These are phyloP conservation scores for Globia sparganii DNA, from an alignment of 2,888 invertebrate species.

Conservation along the genomic window DNA sequence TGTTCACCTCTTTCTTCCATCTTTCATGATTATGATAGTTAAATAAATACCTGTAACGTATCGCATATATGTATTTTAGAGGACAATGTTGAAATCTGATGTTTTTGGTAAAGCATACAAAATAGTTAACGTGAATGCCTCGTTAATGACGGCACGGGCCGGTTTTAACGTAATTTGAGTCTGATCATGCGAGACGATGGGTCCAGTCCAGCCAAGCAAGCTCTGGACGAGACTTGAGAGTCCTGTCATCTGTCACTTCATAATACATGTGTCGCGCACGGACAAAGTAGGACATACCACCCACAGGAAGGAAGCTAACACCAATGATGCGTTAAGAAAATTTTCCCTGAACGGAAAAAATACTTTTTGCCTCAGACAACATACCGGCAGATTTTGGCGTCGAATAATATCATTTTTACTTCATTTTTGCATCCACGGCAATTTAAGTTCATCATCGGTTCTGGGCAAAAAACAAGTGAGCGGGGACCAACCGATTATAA, in stretches of 20 bases:
- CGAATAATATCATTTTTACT: conserved; percentile 68
- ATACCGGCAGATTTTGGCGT: conserved; percentile 47
- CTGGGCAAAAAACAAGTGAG: conserved; percentile 83
- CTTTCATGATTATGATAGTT: conserved; percentile 28
- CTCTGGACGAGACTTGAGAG: conserved; percentile 62
- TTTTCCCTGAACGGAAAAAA: conserved; percentile 18
- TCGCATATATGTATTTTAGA: conserved; percentile 1
- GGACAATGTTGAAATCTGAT: conserved; percentile 54
- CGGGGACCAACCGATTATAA: conserved; percentile 88
- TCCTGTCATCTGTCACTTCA: conserved; percentile 62
- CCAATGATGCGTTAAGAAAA: conserved; percentile 48
- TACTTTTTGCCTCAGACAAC: conserved; percentile 9
- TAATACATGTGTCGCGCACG: conserved; percentile 42
- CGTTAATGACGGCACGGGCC: conserved; percentile 85
- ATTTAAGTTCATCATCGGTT: conserved; percentile 79
- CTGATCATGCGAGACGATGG: conserved; percentile 62
- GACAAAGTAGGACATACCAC: conserved; percentile 40
- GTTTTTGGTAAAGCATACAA: conserved; percentile 53
- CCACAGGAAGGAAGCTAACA: conserved; percentile 68
- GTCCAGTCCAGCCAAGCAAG: conserved; percentile 56
- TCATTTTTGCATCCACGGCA: conserved; percentile 78
- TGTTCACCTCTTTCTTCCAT: conserved; percentile 39
- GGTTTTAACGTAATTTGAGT: conserved; percentile 78
- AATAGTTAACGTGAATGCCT: conserved; percentile 76
- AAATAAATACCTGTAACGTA: conserved; percentile 11